phyloP scores from a whole-genome alignment of 2,113 vertebrate species.

The Microtus richardsoni region DNA sequence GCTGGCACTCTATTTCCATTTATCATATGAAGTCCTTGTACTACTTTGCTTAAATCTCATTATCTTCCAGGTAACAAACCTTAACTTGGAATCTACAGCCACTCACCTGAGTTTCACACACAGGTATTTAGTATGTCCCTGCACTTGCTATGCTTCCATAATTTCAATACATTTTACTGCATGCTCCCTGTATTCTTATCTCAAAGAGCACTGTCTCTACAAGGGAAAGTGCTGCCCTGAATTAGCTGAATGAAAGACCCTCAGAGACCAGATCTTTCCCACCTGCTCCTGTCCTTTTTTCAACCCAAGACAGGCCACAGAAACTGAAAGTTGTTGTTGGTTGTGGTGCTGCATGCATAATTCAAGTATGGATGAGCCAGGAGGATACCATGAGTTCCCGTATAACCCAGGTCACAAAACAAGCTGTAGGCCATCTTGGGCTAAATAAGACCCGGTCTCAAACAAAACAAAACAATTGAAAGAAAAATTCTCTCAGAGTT shows the following conservation, averaged over 20 bases:
- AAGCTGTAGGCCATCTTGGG: background rate
- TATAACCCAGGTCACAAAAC: background rate
- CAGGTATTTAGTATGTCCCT: background rate
- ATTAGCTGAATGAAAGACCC: background rate
- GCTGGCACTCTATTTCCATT: background rate
- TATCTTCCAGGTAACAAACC: conserved; percentile 11
- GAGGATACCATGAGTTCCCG: background rate
- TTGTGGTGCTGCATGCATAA: too few relatives aligned
- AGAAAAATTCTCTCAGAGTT: background rate
- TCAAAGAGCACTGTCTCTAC: background rate
- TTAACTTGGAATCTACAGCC: background rate
- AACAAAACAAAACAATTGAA: background rate
- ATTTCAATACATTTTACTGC: background rate
- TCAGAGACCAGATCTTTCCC: background rate
- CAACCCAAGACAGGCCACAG: background rate
- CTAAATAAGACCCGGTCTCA: background rate
- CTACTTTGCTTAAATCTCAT: background rate
- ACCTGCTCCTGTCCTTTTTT: too few relatives aligned
- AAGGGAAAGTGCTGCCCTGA: background rate
- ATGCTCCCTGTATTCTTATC: background rate
- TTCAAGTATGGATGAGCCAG: background rate
- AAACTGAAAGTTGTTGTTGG: background rate
- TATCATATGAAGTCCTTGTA: background rate
- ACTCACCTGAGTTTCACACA: background rate
- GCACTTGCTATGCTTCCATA: background rate